Evolutionary conservation across 1,140 invertebrate species (phyloP).

Genomic region (Physella acuta): DNA sequence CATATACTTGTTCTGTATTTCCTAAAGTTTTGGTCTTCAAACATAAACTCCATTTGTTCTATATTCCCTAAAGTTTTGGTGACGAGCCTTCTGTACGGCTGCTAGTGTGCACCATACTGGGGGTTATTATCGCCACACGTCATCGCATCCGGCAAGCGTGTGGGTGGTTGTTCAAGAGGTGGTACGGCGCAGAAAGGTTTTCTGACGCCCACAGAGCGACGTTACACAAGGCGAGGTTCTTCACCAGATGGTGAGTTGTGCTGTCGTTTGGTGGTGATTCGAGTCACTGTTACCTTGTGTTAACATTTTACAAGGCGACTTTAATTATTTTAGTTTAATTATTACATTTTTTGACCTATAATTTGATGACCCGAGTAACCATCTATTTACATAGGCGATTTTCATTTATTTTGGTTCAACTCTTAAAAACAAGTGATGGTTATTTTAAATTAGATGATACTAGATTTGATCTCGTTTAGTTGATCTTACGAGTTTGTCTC

Average conservation of each 20-base stretch:
- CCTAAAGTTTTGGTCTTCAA: not conserved
- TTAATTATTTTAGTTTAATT: not conserved
- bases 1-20: too few species aligned
- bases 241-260: slow-evolving; percentile 17
- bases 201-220: not conserved
- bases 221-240: slow-evolving; percentile 6
- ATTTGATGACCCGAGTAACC: not conserved
- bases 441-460: not conserved
- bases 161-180: not conserved
- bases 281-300: too few species aligned
- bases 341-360: not conserved
- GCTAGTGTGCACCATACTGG: slow-evolving; percentile 20
- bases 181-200: slow-evolving; percentile 1
- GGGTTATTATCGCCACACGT: slow-evolving; percentile 5
- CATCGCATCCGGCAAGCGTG: not conserved
- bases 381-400: not conserved
- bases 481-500: not conserved
- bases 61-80: slow-evolving; percentile 12
- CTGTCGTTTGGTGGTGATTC: not conserved
- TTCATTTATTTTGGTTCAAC: not conserved
- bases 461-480: not conserved
- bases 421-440: not conserved
- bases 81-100: slow-evolving; percentile 16
- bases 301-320: not conserved
- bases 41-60: not conserved